Base-by-base conservation (phyloP, 2,888 invertebrate species). In the Oeneis ivallda region DNA sequence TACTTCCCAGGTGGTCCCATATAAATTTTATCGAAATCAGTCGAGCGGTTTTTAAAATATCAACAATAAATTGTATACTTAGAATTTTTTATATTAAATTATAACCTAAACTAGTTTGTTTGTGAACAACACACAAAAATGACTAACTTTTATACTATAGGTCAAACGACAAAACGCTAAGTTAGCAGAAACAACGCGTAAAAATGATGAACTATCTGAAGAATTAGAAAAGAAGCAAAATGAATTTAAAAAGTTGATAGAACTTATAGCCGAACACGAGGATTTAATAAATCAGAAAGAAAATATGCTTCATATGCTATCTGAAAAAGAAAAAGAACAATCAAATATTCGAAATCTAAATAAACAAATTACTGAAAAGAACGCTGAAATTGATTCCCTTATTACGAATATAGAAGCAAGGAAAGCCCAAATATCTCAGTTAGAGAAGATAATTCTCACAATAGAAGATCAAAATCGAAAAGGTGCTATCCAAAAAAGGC, bases 391-490 rank as follows among this genome's bases (percentile, higher is more conserved):
- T 32, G 74, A 85, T 54, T 74, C 81, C 8, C 81, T 91, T 39
- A 61, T 81, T 11, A 72, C 60, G 17, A 76, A 73, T 65, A 58
- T 80, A 58, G 74, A 78, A 65, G 73, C 67, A 49, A 71, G 75
- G 61, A 77, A 80, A 66, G 66, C 75, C 59, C 77, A 76, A 72
- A 77, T 79, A 64, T 75, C 75, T 19, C 81, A 90, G 73, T 71
- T 91, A 65, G 89, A 92, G 66, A 86, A 86, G 76, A 87, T 90
- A 11, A 82, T 92, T 64, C 74, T 89, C 50, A 80, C 86, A 7
- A 76, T 91, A 71, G 87, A 92, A 80, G 85, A 87, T 43, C 83
- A 87, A 77, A 75, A 76, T 39, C 77, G 75, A 32, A 84, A 85
- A 77, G 71, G 76, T 8, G 76, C 73, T 65, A 60, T 72, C 17